Base-by-base conservation (phyloP, 1,140 invertebrate species). In the Acromyrmex charruanus region DNA sequence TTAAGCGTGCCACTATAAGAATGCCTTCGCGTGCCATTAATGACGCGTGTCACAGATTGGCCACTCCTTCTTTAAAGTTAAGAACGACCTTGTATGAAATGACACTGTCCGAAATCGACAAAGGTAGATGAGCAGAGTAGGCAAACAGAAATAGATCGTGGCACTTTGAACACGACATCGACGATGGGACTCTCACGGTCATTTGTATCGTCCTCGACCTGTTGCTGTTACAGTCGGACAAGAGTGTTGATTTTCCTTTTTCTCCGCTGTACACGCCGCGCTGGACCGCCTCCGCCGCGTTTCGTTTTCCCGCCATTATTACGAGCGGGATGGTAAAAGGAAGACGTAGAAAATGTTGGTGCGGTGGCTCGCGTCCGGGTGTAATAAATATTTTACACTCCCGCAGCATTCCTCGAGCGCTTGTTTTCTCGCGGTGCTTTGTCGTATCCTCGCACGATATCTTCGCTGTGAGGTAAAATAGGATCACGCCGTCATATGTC, bases 181-280 rank as follows among this genome's bases (percentile, higher is more conserved):
- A 61, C 39, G 68, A 35, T 39, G 39, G 35, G 44, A 71, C 84
- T 82, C 61, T 58, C 71, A 81, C 14, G 88, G 72, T 80, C 88
- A 90, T 90, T 87, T 90, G 86, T 90, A 90, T 90, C 89, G 80
- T 90, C 75, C 80, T 77, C 61, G 89, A 90, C 89, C 88, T 90
- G 89, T 90, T 90, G 89, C 88, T 77, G 49, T 59, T 66, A 74
- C 59, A 12, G 55, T 65, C 58, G 85, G 49, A 44, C 84, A 55
- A 59, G 71, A 31, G 28, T 68, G 89, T 87, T 84, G 79, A 80
- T 89, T 90, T 85, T 89, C 28, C 79, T 79, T 84, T 79, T 58
- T 79, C 61, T 12, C 9, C 2, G 12, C 18, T 53, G 66, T 6
- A 44, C 53, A 9, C 16, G 7, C 49, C 39, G 3, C 49, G 49